These are phyloP conservation scores for Hypomesus transpacificus DNA, from an alignment of 2,113 vertebrate species.

Conservation along the genomic window DNA sequence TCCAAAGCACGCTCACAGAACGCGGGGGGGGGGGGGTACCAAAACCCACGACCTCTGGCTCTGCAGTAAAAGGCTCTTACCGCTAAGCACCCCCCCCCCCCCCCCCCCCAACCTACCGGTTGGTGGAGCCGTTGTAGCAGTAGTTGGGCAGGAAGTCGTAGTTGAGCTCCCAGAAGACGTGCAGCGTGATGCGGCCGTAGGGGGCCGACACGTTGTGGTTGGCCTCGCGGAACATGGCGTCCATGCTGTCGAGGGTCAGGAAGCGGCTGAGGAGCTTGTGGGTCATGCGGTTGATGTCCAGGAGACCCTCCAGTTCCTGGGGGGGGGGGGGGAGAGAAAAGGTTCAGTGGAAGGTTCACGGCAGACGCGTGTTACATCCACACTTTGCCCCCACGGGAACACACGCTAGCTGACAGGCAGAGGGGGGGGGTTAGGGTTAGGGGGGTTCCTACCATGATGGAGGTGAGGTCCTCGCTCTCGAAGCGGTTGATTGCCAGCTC, in stretches of 20 bases:
- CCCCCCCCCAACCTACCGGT: constrained; percentile 72
- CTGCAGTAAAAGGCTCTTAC: background rate
- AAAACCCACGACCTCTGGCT: too few species aligned
- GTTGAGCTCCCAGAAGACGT: constrained; percentile 99
- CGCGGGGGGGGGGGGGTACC: too few species aligned
- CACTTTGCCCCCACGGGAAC: too few species aligned
- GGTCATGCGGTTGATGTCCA: constrained; percentile 95
- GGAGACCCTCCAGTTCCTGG: constrained; percentile 96
- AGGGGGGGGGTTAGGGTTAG: too few species aligned
- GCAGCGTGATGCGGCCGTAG: constrained; percentile 95
- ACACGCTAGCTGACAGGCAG: too few species aligned
- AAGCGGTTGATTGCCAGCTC: constrained; percentile 99
- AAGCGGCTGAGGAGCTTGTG: constrained; percentile 93
- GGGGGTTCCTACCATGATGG: constrained; percentile 90
- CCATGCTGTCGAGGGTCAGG: constrained; percentile 97
- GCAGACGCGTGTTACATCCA: background rate
- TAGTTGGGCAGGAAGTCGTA: constrained; percentile 99
- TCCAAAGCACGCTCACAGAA: too few species aligned
- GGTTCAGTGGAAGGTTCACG: too few species aligned
- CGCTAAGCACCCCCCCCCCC: background rate
- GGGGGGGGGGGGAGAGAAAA: background rate
- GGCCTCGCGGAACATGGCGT: constrained; percentile 99
- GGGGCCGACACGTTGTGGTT: constrained; percentile 98
- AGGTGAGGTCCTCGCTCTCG: constrained; percentile 97
- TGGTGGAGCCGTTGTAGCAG: constrained; percentile 98